Base-by-base conservation (phyloP, 2,888 invertebrate species). In the Cantharis rustica region DNA sequence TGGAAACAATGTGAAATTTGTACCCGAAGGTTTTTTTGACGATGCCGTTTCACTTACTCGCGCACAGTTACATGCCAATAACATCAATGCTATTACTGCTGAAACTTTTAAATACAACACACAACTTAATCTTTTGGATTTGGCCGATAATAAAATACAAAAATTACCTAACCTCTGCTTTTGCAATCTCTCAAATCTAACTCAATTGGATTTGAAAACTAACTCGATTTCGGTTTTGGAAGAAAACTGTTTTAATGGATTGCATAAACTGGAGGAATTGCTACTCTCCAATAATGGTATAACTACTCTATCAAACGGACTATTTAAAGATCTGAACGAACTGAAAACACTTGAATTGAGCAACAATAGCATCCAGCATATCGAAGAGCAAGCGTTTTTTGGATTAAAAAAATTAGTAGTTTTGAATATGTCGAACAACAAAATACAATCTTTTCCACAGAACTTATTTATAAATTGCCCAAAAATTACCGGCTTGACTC, bases 1-100 rank as follows among this genome's bases (percentile, higher is more conserved):
- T 71, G 77, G 68, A 10, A 77, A 73, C 17, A 64, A 10, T 68
- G 15, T 73, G 1, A n/a, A 16, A 13, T 16, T n/a, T 9, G 26
- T 69, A 16, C 68, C 63, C 2, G 61, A 68, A 17, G 77, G 71
- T 31, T 10, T 74, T 10, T 64, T 73, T 16, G 64, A 74, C 11
- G 20, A 66, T 2, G 17, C n/a, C 13, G 20, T 23, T 17, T 66
- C 23, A 7, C 2, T 66, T 20, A 20, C n/a, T 3, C 10, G n/a
- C 20, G 64, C 64, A 0, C 10, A 20, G 5, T 15, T 66, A 2
- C 23, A 66, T 16, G n/a, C 2, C 2, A 66, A 20, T 16, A 66
- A 66, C n/a, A 66, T 66, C 5, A 23, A 1, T 66, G 1, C 20
- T 16, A 66, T 66, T 20, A 66, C 17, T 20, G 11, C 64, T 0